phyloP scores from a whole-genome alignment of 2,113 vertebrate genomes.

The Pygoscelis antarcticus region DNA sequence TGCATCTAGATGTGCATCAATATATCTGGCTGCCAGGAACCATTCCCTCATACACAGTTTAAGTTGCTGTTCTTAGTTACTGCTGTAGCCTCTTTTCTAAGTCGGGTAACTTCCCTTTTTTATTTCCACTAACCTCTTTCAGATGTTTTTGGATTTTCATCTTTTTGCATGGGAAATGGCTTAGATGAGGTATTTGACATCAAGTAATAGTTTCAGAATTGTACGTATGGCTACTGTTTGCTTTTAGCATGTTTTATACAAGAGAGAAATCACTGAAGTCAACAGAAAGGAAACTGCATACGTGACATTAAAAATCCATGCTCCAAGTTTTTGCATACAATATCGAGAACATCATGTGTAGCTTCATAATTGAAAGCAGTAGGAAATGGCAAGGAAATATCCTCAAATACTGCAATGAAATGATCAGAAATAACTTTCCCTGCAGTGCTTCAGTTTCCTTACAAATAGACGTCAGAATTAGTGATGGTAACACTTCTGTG shows the following conservation, averaged over 20 bases:
- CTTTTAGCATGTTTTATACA: background rate
- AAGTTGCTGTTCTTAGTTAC: background rate
- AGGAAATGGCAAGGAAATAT: background rate
- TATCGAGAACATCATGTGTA: background rate
- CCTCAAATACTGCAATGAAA: background rate
- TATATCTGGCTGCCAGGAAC: background rate
- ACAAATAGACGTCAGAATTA: background rate
- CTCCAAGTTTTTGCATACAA: background rate
- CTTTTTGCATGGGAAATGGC: background rate
- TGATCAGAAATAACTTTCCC: background rate
- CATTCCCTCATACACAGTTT: background rate
- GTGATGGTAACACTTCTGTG: background rate
- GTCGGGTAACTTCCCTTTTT: background rate
- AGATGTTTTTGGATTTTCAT: background rate
- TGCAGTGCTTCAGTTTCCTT: background rate
- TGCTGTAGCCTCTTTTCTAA: background rate
- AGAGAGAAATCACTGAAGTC: background rate
- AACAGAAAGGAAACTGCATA: background rate
- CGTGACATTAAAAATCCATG: background rate
- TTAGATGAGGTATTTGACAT: background rate
- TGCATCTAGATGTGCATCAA: background rate
- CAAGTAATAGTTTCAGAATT: background rate
- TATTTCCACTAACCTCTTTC: background rate
- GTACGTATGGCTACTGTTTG: background rate
- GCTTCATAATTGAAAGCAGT: background rate